Base-by-base conservation (phyloP, 2,113 vertebrate genomes). In the Salvator merianae region DNA sequence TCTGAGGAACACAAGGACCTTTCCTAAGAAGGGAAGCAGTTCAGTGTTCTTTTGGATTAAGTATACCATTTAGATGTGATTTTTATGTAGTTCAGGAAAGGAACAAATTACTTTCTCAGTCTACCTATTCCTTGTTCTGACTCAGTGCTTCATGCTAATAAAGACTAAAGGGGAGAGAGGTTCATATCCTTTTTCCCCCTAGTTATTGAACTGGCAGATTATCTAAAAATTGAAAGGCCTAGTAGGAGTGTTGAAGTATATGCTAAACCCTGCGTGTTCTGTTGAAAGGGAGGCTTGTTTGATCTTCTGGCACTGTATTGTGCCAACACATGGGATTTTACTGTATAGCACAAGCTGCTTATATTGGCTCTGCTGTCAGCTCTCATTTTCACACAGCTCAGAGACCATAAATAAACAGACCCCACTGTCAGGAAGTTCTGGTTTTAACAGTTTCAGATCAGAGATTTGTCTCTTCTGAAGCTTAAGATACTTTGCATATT, bases 381-480 rank as follows among this genome's bases (percentile, higher is more conserved):
- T 92, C 89, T 88, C 83, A 85, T 93, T 91, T 90, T 89, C 84
- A 82, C 87, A 89, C 90, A 93, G 88, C 79, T 91, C 87, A 79
- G 69, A 87, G 63, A 90, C 77, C 70, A 71, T 87, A 88, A 91
- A 93, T 92, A 83, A 87, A 78, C 85, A 80, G 79, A 79, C 40
- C 55, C 75, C 43, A 16, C 18, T 87, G 84, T 88, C 8, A 10
- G 74, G 77, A 77, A 90, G 91, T 93, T 85, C 87, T 82, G 89
- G 18, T 91, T 91, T 93, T 90, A 89, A 91, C 79, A 81, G 83
- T 87, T 83, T 86, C 79, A 77, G n/a, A 8, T 36, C 47, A 82
- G 83, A 72, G 77, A 77, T 90, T 91, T 92, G 66, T 88, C 1
- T 1, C 72, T 79, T 77, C 75, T 75, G 40, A 77, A 89, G 85